Evolutionary conservation across 2,113 vertebrate genomes (phyloP).

Genomic region (Chlorodrepanis virens): DNA sequence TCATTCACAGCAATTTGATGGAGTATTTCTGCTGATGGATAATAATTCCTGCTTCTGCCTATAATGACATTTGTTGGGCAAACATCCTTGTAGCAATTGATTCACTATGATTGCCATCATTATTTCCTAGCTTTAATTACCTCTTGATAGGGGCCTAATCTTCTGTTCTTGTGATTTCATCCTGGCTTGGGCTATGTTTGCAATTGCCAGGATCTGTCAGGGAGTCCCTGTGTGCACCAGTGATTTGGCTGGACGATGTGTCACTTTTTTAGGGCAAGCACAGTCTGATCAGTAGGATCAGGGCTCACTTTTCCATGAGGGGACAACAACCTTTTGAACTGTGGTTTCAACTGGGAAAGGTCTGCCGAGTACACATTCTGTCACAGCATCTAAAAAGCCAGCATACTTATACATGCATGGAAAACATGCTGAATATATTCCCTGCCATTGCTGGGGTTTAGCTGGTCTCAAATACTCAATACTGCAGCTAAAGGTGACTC

Average conservation of each 20-base stretch:
- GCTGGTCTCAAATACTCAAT: neutral
- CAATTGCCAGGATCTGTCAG: neutral
- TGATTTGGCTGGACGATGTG: neutral
- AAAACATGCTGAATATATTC: neutral
- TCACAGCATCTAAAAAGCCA: neutral
- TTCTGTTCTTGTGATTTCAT: neutral
- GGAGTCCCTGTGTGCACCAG: neutral
- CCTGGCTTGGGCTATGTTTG: slow-evolving; percentile 1
- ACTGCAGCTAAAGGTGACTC: neutral
- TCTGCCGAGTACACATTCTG: neutral
- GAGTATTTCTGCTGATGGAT: slow-evolving; percentile 23
- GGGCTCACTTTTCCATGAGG: neutral
- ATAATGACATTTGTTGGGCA: slow-evolving; percentile 41
- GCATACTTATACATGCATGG: neutral
- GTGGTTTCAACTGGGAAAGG: neutral
- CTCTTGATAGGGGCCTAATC: slow-evolving; percentile 32
- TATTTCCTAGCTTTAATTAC: slow-evolving; percentile 44
- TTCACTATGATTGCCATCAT: neutral
- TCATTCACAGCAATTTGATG: neutral
- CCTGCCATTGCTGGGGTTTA: neutral
- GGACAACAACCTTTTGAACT: neutral
- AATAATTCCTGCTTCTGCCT: neutral
- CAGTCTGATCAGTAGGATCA: neutral
- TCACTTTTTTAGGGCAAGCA: neutral
- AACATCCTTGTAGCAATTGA: slow-evolving; percentile 37